These are phyloP conservation scores for Leptarthrus brevirostris DNA, from an alignment of 2,888 invertebrate genomes.

Conservation along the genomic window DNA sequence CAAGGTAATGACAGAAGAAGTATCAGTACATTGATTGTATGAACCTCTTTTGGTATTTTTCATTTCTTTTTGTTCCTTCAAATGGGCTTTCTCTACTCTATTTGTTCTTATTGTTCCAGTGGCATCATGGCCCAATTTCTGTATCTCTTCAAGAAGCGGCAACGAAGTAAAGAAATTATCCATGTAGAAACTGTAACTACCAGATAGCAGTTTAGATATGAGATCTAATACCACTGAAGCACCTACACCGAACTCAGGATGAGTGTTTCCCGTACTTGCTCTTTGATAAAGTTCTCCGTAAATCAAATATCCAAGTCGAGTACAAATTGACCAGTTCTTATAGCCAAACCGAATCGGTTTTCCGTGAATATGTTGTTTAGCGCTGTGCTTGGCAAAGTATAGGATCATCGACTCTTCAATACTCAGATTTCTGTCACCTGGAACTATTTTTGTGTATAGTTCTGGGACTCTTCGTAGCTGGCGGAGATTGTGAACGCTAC, in stretches of 20 bases:
- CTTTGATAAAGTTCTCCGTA: slow-evolving; percentile 1
- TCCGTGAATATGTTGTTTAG: too few relatives aligned
- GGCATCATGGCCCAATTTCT: slow-evolving; percentile 20
- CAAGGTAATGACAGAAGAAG: background rate
- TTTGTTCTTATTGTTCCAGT: slow-evolving; percentile 25
- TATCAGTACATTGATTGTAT: slow-evolving; percentile 9
- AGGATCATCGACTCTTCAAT: too few relatives aligned
- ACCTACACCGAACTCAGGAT: slow-evolving; percentile 20
- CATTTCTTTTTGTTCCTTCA: slow-evolving; percentile 44
- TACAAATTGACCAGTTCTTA: slow-evolving; percentile 40
- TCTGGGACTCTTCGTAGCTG: too few relatives aligned
- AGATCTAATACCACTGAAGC: background rate
- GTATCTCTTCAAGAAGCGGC: slow-evolving; percentile 30
- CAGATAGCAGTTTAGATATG: slow-evolving; percentile 26
- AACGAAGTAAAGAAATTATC: slow-evolving; percentile 24
- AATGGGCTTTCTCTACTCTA: too few relatives aligned
- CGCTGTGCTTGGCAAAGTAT: too few relatives aligned
- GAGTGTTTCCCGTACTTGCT: slow-evolving; percentile 17
- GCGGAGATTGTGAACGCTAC: too few relatives aligned
- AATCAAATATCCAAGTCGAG: slow-evolving; percentile 27
- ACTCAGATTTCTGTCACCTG: too few relatives aligned
- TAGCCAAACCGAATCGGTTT: slow-evolving; percentile 38
- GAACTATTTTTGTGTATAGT: too few relatives aligned
- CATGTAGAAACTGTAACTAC: background rate
- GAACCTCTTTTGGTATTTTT: slow-evolving; percentile 25